Conservation (phyloP, 2,888 invertebrate genomes). For the Formica aserva region DNA sequence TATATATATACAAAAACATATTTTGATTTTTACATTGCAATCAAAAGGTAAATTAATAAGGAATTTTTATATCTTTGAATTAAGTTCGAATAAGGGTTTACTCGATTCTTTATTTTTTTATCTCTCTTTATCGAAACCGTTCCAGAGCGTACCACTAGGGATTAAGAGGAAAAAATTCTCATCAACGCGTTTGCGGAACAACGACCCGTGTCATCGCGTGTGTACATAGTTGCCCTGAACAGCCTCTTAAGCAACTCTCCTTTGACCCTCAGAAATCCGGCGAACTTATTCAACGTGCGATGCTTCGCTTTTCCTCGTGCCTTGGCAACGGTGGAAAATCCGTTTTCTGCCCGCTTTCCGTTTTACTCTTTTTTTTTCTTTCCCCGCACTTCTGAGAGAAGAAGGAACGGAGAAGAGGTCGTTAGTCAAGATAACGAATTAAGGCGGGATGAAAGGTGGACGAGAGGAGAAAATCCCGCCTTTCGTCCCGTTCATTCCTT, state of each 20-base stretch:
- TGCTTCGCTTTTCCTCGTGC: slow-evolving; percentile 45
- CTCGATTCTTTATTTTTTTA: slow-evolving; percentile 16
- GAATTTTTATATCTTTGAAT: no score
- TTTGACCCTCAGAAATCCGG: slow-evolving; percentile 32
- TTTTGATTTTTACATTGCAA: no score
- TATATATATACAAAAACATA: no score
- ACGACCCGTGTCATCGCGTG: slow-evolving; percentile 16
- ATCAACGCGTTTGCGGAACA: slow-evolving; percentile 47
- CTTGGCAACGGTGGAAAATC: slow-evolving; percentile 39
- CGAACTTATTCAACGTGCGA: slow-evolving; percentile 40
- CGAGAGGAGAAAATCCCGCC: slow-evolving; percentile 53
- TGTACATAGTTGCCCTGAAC: slow-evolving; percentile 29
- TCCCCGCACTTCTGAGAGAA: not conserved
- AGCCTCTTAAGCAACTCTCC: slow-evolving; percentile 20
- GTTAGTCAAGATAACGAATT: slow-evolving; percentile 74
- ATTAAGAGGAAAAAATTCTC: slow-evolving; percentile 34
- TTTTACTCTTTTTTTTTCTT: slow-evolving; percentile 10
- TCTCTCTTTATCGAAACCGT: not conserved
- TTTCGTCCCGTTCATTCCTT: slow-evolving; percentile 11
- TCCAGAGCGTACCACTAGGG: not conserved
- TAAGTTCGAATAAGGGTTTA: not conserved
- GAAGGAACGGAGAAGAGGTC: slow-evolving; percentile 50
- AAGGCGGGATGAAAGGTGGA: slow-evolving; percentile 62
- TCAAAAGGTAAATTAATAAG: no score
- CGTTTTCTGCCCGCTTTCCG: slow-evolving; percentile 31